phyloP scores from a whole-genome alignment of 2,113 vertebrate species.

The Eublepharis macularius region DNA sequence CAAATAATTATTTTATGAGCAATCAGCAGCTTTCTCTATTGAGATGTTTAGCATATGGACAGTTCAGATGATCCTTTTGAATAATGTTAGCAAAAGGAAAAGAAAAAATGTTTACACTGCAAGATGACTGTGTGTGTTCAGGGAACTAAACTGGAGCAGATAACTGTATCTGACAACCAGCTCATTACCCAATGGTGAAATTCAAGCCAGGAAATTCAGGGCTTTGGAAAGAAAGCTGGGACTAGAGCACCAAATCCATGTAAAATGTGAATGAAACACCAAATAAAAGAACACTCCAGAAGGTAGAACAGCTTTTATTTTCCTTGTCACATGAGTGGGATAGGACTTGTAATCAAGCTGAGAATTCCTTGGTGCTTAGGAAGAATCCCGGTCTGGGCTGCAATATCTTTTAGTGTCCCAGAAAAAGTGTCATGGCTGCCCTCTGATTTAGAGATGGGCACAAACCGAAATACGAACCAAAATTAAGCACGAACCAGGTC shows the following conservation, averaged over 20 bases:
- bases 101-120: slow-evolving; percentile 48
- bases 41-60: slow-evolving; percentile 45
- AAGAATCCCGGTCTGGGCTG: background rate
- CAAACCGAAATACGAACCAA: too few relatives aligned
- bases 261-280: slow-evolving; percentile 21
- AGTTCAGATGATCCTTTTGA: slow-evolving; percentile 40
- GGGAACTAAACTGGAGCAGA: slow-evolving; percentile 46
- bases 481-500: too few relatives aligned
- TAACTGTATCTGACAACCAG: slow-evolving; percentile 39
- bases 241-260: slow-evolving; percentile 9
- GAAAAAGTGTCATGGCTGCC: background rate
- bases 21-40: slow-evolving; percentile 36
- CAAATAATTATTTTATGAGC: slow-evolving; percentile 63
- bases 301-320: slow-evolving; percentile 9
- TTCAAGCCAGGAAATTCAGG: background rate
- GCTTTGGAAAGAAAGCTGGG: slow-evolving; percentile 34
- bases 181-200: slow-evolving; percentile 49
- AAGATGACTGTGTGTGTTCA: slow-evolving; percentile 33
- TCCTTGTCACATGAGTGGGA: background rate
- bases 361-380: slow-evolving; percentile 28
- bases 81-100: slow-evolving; percentile 37
- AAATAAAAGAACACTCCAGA: background rate
- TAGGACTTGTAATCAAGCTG: slow-evolving; percentile 22
- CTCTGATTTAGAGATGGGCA: too few relatives aligned
- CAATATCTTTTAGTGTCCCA: slow-evolving; percentile 23